Evolutionary conservation across 2,797 vertebrate species (phyloP), one percentile per base, ranked within the genome.

Genomic region (Malacoraja senta): DNA sequence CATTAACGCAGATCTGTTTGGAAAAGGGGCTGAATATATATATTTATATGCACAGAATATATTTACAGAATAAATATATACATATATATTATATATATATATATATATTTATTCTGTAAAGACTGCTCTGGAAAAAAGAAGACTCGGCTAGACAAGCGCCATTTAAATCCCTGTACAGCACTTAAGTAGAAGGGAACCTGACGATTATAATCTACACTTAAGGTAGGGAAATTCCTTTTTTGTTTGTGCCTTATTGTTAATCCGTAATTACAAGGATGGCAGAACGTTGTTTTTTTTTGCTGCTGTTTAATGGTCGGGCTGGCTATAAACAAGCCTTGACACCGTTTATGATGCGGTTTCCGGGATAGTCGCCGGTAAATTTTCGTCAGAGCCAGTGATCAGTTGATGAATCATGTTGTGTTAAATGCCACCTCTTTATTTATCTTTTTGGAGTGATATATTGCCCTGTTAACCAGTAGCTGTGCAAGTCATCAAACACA

Each of bases 101-200:
- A 38, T 53, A 6, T 53, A 53, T 53, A 53, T 53, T 53, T 86
- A 65, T 88, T 88, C 13, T 88, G 17, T 88, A 63, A 91, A 53
- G 38, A 6, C 65, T 91, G 68, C 26, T 71, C 32, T 71, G 90
- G 68, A 44, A 74, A 84, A 68, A 91, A 63, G n/a, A 53, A 17
- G 90, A 74, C 71, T 72, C 68, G 90, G 68, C 68, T 63, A 91
- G 68, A 8, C 68, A 74, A 91, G 65, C 90, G 90, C 90, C 90
- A 91, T 91, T 91, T 91, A 91, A 91, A 91, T 74, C 68, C 90
- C 90, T 29, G 65, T 91, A 29, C 68, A 91, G 35, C 90, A 38
- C 90, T 91, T 24, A 91, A 29, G 24, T 74, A 91, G 68, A 68
- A 91, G 38, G 68, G 90, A 44, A 44, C 24, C 61, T 88, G 61